phyloP scores from a whole-genome alignment of 2,797 vertebrate genomes.

The Melanotaenia pygmaea region DNA sequence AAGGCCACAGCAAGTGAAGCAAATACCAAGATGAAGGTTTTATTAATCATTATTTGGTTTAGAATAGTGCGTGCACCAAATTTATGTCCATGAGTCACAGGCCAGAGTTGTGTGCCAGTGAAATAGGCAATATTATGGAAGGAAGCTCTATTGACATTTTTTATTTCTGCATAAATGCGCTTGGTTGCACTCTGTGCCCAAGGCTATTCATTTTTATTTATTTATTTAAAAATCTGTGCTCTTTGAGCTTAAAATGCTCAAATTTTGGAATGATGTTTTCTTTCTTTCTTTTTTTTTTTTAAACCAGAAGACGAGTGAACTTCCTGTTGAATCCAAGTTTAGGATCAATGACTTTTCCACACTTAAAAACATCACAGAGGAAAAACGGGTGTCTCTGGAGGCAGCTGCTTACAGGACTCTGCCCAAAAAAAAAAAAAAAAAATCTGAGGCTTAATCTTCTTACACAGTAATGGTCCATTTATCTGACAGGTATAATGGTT shows the following conservation, averaged over 20 bases:
- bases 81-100: constrained; percentile 72
- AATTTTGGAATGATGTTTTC: constrained; percentile 22
- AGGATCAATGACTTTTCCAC: constrained; percentile 40
- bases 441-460: too few relatives aligned
- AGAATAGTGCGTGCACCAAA: constrained; percentile 57
- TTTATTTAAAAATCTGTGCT: constrained; percentile 25
- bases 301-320: not conserved
- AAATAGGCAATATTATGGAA: constrained; percentile 71
- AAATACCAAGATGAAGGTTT: constrained; percentile 74
- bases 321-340: constrained; percentile 11
- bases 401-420: constrained; percentile 46
- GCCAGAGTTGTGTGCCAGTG: constrained; percentile 57
- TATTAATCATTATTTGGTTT: constrained; percentile 75
- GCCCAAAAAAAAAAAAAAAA: constrained; percentile 28
- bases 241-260: constrained; percentile 46
- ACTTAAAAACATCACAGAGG: constrained; percentile 50
- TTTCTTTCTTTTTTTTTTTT: too few relatives aligned
- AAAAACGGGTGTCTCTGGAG: constrained; percentile 49
- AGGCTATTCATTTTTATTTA: constrained; percentile 45
- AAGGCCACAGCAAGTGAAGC: constrained; percentile 76
- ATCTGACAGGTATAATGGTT: constrained; percentile 73
- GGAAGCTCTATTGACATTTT: constrained; percentile 72
- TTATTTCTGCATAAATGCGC: constrained; percentile 71
- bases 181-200: constrained; percentile 57
- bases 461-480: constrained; percentile 61